These are phyloP conservation scores for Varecia variegata DNA, from an alignment of 2,797 vertebrate species.

Conservation along the genomic window DNA sequence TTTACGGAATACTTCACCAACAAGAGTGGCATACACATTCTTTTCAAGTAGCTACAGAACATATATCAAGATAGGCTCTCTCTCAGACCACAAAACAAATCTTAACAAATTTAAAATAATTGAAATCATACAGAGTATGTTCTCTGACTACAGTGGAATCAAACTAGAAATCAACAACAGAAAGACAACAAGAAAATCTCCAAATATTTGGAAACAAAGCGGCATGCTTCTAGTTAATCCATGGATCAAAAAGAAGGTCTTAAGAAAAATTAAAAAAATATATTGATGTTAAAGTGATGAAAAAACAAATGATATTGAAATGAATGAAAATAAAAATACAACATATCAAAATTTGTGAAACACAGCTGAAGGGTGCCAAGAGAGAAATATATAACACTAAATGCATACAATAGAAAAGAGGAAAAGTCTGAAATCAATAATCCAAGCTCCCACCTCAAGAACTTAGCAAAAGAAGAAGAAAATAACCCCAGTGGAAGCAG, in stretches of 20 bases:
- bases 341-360: no score
- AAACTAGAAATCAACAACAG: neutral
- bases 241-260: neutral
- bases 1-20: neutral
- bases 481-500: no score
- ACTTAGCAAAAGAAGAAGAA: no score
- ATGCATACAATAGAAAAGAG: no score
- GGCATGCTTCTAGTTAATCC: neutral
- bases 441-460: no score
- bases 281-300: neutral
- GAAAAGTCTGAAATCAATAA: no score
- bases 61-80: neutral
- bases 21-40: neutral
- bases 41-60: neutral
- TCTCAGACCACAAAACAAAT: neutral
- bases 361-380: no score
- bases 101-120: neutral
- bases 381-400: no score
- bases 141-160: neutral
- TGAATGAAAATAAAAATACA: no score
- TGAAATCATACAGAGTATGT: neutral
- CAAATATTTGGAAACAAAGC: slow-evolving; percentile 1
- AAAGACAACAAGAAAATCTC: neutral
- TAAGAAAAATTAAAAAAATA: neutral
- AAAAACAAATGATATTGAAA: no score